phyloP scores from a whole-genome alignment of 2,113 vertebrate genomes.

The Cinclus cinclus region DNA sequence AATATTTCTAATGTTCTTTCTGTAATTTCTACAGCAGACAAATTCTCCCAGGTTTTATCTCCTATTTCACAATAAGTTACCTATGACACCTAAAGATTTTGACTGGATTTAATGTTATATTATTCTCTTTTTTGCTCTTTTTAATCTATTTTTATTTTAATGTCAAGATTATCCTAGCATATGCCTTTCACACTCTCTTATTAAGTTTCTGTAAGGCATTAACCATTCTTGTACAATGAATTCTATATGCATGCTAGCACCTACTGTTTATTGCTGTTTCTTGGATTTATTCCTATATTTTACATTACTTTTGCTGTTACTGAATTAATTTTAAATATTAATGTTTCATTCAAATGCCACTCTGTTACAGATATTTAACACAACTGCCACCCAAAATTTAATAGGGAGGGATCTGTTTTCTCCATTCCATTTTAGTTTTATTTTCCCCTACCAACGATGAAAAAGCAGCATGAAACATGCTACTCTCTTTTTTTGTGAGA shows the following conservation, averaged over 20 bases:
- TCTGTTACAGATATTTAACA: background rate
- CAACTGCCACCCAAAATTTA: background rate
- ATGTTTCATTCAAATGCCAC: background rate
- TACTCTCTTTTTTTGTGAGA: background rate
- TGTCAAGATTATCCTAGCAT: slow-evolving; percentile 4
- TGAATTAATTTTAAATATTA: slow-evolving; percentile 4
- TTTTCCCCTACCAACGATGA: background rate
- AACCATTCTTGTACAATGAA: background rate
- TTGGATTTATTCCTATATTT: background rate
- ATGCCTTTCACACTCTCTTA: background rate
- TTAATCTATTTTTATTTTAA: slow-evolving; percentile 43
- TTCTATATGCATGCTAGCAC: background rate
- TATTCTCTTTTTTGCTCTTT: background rate
- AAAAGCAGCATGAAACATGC: background rate
- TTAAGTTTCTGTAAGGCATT: background rate
- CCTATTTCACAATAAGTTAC: slow-evolving; percentile 50
- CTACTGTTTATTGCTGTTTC: background rate
- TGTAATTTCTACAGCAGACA: slow-evolving; percentile 51
- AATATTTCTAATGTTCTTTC: slow-evolving; percentile 41
- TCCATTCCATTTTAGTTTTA: background rate
- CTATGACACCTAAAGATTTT: slow-evolving; percentile 35
- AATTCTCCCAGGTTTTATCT: slow-evolving; percentile 48
- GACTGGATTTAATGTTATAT: background rate
- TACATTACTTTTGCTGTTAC: background rate
- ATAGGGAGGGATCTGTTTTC: background rate